Evolutionary conservation across 1,140 invertebrate genomes (phyloP).

Genomic region (Philaenus spumarius): DNA sequence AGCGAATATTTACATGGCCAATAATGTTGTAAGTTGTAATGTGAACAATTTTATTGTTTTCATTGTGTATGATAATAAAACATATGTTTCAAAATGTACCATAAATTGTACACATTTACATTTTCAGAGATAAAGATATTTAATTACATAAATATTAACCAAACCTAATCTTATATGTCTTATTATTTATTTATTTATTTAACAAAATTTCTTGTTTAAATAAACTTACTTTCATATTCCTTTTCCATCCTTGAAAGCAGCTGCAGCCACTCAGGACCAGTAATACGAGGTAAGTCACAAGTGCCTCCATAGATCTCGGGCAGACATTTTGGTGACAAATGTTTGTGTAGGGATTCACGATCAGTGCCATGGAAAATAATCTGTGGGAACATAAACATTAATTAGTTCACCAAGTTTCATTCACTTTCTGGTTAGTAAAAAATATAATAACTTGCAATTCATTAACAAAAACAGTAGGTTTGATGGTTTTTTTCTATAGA

Average conservation of each 20-base stretch:
- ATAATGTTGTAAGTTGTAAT: no score
- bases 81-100: no score
- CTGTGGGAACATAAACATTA: slow-evolving; percentile 38
- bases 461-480: no score
- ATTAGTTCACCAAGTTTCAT: no score
- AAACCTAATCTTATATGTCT: no score
- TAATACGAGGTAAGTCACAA: slow-evolving; percentile 52
- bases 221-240: slow-evolving; percentile 57
- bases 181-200: neutral
- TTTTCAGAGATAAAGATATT: no score
- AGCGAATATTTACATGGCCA: no score
- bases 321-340: slow-evolving; percentile 70
- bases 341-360: slow-evolving; percentile 66
- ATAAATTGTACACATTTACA: no score
- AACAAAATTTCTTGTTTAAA: neutral
- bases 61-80: no score
- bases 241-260: slow-evolving; percentile 59
- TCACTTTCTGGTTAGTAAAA: neutral
- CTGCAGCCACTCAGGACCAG: slow-evolving; percentile 63
- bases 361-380: slow-evolving; percentile 81
- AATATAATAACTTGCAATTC: no score
- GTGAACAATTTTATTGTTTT: no score
- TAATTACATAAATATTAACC: neutral
- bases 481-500: neutral
- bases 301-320: slow-evolving; percentile 73